A percentile compares a stretch with the other conserved stretches of the same genome.
Evolutionary conservation across 2,113 vertebrate species (phyloP).

Genomic region (Anolis carolinensis): DNA sequence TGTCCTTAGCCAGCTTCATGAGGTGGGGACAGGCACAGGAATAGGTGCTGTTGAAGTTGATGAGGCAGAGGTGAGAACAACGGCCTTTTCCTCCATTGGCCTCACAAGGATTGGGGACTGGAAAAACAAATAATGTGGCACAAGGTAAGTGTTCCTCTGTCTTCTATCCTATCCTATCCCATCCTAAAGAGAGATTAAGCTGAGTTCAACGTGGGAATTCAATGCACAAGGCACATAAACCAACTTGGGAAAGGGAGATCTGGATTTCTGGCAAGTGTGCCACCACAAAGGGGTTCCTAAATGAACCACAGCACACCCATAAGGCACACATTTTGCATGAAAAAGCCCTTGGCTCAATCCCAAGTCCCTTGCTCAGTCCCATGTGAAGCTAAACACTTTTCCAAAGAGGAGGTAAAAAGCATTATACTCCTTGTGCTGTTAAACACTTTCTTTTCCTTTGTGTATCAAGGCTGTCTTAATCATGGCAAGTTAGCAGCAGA

Average conservation of each 20-base stretch:
- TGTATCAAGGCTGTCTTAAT: too few species aligned
- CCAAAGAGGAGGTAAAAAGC: background rate
- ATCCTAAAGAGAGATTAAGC: background rate
- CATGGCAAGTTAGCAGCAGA: too few species aligned
- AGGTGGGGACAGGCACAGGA: slow-evolving; percentile 96
- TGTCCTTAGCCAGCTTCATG: slow-evolving; percentile 93
- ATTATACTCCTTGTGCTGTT: too few species aligned
- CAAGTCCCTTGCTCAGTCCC: background rate
- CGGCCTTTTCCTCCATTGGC: slow-evolving; percentile 85
- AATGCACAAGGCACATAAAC: background rate
- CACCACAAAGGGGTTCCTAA: background rate
- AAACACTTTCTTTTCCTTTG: too few species aligned
- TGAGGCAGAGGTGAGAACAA: slow-evolving; percentile 95
- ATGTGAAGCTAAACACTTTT: background rate
- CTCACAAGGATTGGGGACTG: slow-evolving; percentile 93
- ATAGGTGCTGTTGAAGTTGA: slow-evolving; percentile 94
- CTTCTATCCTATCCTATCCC: background rate
- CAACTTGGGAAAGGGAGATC: background rate
- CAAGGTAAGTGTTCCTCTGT: too few species aligned
- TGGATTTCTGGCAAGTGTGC: background rate
- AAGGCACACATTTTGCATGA: background rate
- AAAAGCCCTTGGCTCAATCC: background rate
- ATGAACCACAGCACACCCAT: background rate
- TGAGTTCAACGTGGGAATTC: background rate
- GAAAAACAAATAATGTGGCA: background rate